Conservation (phyloP, 2,797 vertebrate genomes). For the Sardinella longiceps region DNA sequence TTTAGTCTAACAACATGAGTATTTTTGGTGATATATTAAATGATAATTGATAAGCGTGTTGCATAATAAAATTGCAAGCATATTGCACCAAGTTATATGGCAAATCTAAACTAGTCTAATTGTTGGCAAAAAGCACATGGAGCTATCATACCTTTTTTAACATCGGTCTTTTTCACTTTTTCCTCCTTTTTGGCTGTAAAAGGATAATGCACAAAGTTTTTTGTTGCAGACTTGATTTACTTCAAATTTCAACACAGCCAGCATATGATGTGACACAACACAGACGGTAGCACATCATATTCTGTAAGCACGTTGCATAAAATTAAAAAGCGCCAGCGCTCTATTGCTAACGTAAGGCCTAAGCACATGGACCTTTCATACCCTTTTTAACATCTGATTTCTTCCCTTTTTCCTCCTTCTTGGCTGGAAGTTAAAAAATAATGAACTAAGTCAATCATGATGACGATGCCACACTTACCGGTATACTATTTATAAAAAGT, state of each 20-base stretch:
- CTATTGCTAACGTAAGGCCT: neutral
- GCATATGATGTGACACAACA: too few species aligned
- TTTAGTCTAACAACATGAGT: too few species aligned
- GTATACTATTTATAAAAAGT: neutral
- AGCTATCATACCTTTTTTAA: too few species aligned
- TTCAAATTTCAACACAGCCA: too few species aligned
- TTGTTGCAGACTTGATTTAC: neutral
- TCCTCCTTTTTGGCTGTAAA: too few species aligned
- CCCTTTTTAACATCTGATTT: neutral
- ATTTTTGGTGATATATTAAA: too few species aligned
- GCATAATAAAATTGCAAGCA: neutral
- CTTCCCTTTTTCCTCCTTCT: neutral
- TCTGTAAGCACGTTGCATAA: neutral
- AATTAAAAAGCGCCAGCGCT: neutral
- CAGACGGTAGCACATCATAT: neutral
- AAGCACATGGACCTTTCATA: neutral
- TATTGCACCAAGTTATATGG: neutral
- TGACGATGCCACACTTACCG: neutral
- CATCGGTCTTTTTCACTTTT: too few species aligned
- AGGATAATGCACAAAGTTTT: neutral
- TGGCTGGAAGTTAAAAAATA: neutral
- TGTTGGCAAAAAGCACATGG: too few species aligned
- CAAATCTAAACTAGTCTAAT: neutral
- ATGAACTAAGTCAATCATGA: neutral
- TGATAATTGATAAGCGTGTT: neutral